Evolutionary conservation across 2,113 vertebrate species (phyloP), one percentile per base, ranked within the genome.

Genomic region (Alligator mississippiensis): DNA sequence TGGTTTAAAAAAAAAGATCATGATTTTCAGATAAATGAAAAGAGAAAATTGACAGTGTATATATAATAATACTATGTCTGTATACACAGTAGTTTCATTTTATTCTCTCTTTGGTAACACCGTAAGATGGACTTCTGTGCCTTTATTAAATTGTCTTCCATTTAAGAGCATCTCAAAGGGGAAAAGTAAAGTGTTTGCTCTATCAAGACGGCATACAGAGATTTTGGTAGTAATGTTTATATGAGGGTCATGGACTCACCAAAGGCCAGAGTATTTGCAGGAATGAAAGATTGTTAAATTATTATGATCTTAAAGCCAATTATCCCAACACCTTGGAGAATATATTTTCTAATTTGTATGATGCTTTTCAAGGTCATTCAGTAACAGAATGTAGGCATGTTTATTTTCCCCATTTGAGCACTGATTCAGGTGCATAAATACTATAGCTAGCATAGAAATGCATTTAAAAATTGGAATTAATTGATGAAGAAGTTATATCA

Each of bases 301-400:
- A 80, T 75, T 84, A 63, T 89, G 80, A 92, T 95, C 85, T 94
- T 94, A 95, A 95, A 96, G 94, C 88, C 95, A 93, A 96, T 97
- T 94, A 68, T 85, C 82, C 25, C 81, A 92, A 94, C 95, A 86
- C 88, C 88, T 91, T 78, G 80, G 79, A 89, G 55, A 88, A 82
- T 90, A 77, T 89, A 78, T 93, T 96, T 96, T 93, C 76, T 95
- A 94, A 94, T 95, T 95, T 94, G 82, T 89, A 55, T 93, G 91
- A 82, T 72, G 78, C 21, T 84, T 96, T 82, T 91, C 94, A 96
- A 96, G 89, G 92, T 88, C 92, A 84, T 95, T 91, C 54, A 63
- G 77, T 90, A 85, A 75, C 88, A 97, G 85, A 93, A 95, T 89
- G 92, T 62, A 94, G 94, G 81, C 87, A 91, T 54, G 86, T 96